A percentile compares a stretch with the other conserved stretches of the same genome.
These are phyloP conservation scores for Plagodis dolabraria DNA, from an alignment of 2,888 invertebrate genomes.

Conservation along the genomic window DNA sequence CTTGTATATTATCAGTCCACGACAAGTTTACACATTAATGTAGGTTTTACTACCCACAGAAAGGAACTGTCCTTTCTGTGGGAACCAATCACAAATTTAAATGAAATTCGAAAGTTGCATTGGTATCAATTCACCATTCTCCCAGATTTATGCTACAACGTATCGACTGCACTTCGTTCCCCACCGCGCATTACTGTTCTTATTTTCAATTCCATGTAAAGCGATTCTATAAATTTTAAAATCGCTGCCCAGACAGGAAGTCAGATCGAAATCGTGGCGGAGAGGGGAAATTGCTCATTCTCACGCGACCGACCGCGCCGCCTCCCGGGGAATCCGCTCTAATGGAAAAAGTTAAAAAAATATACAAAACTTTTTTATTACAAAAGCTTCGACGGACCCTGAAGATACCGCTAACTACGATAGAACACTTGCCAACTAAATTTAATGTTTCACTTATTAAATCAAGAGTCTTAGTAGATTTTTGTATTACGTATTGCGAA, in stretches of 20 bases:
- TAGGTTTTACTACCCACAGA: no score
- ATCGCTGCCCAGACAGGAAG: constrained; percentile 81
- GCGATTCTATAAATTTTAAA: constrained; percentile 82
- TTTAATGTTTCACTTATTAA: constrained; percentile 34
- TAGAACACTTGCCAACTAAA: constrained; percentile 30
- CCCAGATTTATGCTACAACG: neutral
- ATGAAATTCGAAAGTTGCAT: no score
- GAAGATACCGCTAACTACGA: constrained; percentile 42
- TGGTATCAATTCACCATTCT: neutral
- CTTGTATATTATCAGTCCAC: no score
- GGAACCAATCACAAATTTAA: no score
- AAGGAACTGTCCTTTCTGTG: no score
- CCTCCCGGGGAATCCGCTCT: constrained; percentile 71
- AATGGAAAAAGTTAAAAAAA: constrained; percentile 83
- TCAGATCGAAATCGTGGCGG: constrained; percentile 82
- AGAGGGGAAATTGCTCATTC: constrained; percentile 83
- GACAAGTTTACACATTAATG: no score
- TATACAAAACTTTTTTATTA: constrained; percentile 77
- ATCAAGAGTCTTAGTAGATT: constrained; percentile 14
- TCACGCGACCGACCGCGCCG: constrained; percentile 77
- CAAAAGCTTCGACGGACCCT: constrained; percentile 58
- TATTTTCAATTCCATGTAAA: constrained; percentile 78
- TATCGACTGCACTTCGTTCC: constrained; percentile 30
- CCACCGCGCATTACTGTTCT: constrained; percentile 49
- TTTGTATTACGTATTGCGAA: neutral